Percentiles rank a stretch among this genome's conserved stretches.
These are phyloP conservation scores for Acromyrmex echinatior DNA, from an alignment of 1,140 invertebrate species.

Conservation along the genomic window DNA sequence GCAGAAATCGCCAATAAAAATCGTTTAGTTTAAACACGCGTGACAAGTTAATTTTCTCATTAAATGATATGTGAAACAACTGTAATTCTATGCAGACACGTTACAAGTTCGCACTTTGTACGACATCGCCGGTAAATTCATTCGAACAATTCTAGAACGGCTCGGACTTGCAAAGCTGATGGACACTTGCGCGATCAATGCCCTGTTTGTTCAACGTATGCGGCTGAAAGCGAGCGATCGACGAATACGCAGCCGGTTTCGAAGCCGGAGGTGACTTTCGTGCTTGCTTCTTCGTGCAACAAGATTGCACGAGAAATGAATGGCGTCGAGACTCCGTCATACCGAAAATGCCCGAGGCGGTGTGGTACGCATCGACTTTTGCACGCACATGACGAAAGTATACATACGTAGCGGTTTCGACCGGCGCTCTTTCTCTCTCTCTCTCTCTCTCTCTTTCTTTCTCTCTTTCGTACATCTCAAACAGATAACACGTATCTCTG, in stretches of 20 bases:
- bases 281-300: slow-evolving; percentile 71
- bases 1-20: background rate
- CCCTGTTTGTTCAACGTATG: slow-evolving; percentile 67
- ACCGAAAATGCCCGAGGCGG: slow-evolving; percentile 67
- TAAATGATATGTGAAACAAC: background rate
- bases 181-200: slow-evolving; percentile 61
- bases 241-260: slow-evolving; percentile 65
- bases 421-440: slow-evolving; percentile 10
- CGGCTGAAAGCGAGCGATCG: slow-evolving; percentile 61
- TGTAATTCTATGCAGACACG: background rate
- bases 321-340: slow-evolving; percentile 75
- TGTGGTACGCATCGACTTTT: slow-evolving; percentile 56
- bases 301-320: slow-evolving; percentile 76
- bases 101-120: background rate
- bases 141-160: slow-evolving; percentile 40
- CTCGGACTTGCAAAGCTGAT: slow-evolving; percentile 30
- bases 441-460: background rate
- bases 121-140: background rate
- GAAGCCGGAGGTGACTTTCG: slow-evolving; percentile 62
- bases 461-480: slow-evolving; percentile 21
- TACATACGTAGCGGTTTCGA: slow-evolving; percentile 54
- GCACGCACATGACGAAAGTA: slow-evolving; percentile 64
- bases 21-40: background rate
- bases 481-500: slow-evolving; percentile 46
- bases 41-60: background rate